Evolutionary conservation across 2,113 vertebrate genomes (phyloP).

Genomic region (Eulemur rufifrons): DNA sequence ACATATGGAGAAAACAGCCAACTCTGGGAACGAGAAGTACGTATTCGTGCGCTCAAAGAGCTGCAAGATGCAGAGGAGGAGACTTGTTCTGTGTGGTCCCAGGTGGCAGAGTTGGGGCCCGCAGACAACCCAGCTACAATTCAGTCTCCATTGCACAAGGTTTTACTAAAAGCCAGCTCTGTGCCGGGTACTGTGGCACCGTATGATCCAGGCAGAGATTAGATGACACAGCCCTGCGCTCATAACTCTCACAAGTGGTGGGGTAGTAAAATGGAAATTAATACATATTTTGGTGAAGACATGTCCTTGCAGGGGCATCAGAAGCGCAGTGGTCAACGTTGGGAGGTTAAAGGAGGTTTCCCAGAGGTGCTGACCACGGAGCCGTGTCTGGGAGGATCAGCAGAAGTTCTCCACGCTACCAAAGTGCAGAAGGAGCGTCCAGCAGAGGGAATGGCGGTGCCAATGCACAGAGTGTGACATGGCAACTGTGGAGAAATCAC

Average conservation of each 20-base stretch:
- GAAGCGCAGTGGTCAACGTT: background rate
- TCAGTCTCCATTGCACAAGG: background rate
- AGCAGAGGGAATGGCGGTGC: background rate
- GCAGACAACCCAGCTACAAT: background rate
- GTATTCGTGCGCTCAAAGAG: background rate
- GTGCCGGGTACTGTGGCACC: background rate
- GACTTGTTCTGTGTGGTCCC: background rate
- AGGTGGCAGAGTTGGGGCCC: background rate
- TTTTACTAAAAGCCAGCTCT: background rate
- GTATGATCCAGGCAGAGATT: background rate
- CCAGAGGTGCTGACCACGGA: background rate
- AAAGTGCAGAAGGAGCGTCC: background rate
- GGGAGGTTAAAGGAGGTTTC: background rate
- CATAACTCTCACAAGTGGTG: background rate
- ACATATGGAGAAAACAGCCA: background rate
- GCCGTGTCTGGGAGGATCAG: background rate
- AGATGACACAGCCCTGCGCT: background rate
- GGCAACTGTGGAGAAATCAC: fast-evolving
- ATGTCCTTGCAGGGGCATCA: fast-evolving
- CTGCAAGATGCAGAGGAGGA: fast-evolving
- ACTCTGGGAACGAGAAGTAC: background rate
- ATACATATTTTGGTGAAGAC: background rate
- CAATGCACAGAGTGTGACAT: fast-evolving
- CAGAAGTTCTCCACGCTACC: background rate
- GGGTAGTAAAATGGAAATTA: background rate